phyloP scores from a whole-genome alignment of 2,888 invertebrate species.

The Subacronicta megacephala region DNA sequence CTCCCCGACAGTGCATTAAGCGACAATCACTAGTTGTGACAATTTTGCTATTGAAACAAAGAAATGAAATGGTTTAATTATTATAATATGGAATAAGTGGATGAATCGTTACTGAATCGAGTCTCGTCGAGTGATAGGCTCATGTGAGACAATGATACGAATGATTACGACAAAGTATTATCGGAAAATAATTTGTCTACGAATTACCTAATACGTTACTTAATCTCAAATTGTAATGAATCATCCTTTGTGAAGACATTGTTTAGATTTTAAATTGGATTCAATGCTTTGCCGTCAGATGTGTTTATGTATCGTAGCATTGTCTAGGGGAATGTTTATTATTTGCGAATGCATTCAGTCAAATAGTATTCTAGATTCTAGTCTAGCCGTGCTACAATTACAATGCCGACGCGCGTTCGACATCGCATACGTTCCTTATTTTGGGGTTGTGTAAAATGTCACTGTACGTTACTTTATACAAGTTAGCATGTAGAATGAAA shows the following conservation, averaged over 20 bases:
- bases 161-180: too few relatives aligned
- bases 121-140: too few relatives aligned
- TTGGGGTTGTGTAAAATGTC: constrained; percentile 57
- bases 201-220: constrained; percentile 7
- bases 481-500: constrained; percentile 58
- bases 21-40: too few relatives aligned
- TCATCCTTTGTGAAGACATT: constrained; percentile 25
- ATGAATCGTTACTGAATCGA: too few relatives aligned
- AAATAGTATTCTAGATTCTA: constrained; percentile 12
- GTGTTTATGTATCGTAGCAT: constrained; percentile 48
- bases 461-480: constrained; percentile 61
- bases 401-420: constrained; percentile 32
- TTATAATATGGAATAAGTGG: too few relatives aligned
- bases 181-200: neutral
- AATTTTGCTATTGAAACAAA: too few relatives aligned
- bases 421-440: constrained; percentile 28
- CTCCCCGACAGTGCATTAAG: too few relatives aligned
- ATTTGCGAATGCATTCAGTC: constrained; percentile 23
- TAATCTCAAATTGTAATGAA: constrained; percentile 29
- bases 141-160: too few relatives aligned
- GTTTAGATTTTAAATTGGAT: constrained; percentile 42
- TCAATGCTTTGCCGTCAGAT: constrained; percentile 24
- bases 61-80: too few relatives aligned
- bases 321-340: constrained; percentile 48
- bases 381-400: constrained; percentile 19